Conservation (phyloP, 30 jellyfish, hydroid and myxozoan species). For the Euphysa ruthae region DNA sequence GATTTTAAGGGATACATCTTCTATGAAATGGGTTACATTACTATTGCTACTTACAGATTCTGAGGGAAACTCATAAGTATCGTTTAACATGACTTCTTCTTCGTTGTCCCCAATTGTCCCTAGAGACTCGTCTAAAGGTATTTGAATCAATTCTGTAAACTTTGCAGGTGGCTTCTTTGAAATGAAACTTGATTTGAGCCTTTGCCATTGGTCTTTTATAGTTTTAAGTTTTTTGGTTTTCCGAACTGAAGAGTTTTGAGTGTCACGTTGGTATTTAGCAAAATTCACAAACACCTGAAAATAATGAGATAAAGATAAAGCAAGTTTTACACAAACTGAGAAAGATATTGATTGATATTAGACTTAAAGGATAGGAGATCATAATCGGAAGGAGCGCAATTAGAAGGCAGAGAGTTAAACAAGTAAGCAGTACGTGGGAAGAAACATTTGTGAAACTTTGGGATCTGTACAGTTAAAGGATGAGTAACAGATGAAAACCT, state of each 20-base stretch:
- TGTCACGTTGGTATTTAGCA: slow-evolving; percentile 72
- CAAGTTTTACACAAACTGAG: no score
- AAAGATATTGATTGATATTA: no score
- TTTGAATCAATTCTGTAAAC: slow-evolving; percentile 10
- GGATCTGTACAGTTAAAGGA: no score
- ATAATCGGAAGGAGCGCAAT: no score
- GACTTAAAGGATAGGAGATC: no score
- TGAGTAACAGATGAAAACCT: no score
- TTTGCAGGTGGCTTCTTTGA: slow-evolving; percentile 1
- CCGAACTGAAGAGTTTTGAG: slow-evolving; percentile 7
- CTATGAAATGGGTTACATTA: no score
- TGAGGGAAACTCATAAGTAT: not conserved
- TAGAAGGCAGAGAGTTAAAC: no score
- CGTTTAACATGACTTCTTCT: slow-evolving; percentile 11
- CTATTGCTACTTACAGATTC: not conserved
- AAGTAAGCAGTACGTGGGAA: no score
- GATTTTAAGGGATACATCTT: no score
- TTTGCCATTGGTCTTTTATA: slow-evolving; percentile 4
- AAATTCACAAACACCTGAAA: slow-evolving; percentile 73
- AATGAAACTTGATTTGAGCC: not conserved
- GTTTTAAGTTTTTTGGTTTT: not conserved
- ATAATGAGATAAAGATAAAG: no score
- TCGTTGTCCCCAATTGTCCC: slow-evolving; percentile 26
- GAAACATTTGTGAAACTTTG: no score
- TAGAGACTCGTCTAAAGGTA: slow-evolving; percentile 11